Base-by-base conservation (phyloP, 1,140 invertebrate species). In the Medauroidea extradentata region DNA sequence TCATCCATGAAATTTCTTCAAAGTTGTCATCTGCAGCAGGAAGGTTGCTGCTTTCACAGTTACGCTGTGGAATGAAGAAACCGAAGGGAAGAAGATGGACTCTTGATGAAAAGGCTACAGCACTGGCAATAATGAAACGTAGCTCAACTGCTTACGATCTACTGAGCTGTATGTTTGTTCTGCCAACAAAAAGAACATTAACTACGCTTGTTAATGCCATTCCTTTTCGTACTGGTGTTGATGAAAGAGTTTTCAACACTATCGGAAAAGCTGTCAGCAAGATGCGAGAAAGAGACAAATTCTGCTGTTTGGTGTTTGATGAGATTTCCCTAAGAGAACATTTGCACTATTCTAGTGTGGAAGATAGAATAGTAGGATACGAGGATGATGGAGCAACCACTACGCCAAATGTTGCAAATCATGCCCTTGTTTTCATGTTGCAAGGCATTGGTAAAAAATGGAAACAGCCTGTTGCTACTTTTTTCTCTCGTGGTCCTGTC, bases 341-440 rank as follows among this genome's bases (percentile, higher is more conserved):
- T 23, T 16, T 67, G 8, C 1, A 57, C 14, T 68, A 63, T 44
- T 53, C 52, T 59, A 21, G n/a, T 23, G 48, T 25, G 24, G 18
- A 9, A 9, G 61, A 67, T 25, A 39, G 34, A 23, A 63, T 69
- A 7, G 38, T 60, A 14, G 67, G 67, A 16, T 62, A 64, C 18
- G 63, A 64, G 53, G 62, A 69, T 49, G 65, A 57, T 57, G 65
- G 62, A 21, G n/a, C 19, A 4, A 43, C 23, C 4, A 13, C 54
- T 7, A 63, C 29, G 19, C 1, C 18, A 0, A 44, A 55, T 18
- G 57, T 65, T 53, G 63, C 66, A 14, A 54, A 69, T 48, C 65
- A 69, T 50, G 66, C 60, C n/a, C 13, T 67, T 18, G 61, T 65
- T 3, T 67, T 69, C 44, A 63, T 67, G 61, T 14, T 65, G 2